Percentiles rank a stretch among this genome's conserved stretches.
Evolutionary conservation across 2,113 vertebrate genomes (phyloP).

Genomic region (Chloropsis cyanopogon): DNA sequence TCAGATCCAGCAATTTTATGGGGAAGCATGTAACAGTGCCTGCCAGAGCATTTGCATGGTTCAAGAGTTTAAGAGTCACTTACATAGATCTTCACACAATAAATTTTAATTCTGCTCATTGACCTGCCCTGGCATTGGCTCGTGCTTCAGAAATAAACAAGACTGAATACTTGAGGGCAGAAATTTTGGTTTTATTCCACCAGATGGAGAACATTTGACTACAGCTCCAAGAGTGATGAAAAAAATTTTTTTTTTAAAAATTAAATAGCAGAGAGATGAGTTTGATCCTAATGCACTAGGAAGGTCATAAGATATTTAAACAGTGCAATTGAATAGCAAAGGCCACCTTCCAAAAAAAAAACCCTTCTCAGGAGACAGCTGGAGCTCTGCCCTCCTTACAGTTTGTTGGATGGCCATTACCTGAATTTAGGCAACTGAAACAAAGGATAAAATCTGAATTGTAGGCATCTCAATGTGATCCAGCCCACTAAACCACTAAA

Average conservation of each 20-base stretch:
- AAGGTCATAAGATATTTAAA: not conserved
- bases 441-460: not conserved
- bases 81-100: not conserved
- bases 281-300: not conserved
- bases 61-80: not conserved
- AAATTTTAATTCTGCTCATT: not conserved
- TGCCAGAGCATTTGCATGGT: not conserved
- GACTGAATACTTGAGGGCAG: not conserved
- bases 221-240: not conserved
- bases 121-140: not conserved
- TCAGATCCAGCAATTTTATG: not conserved
- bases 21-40: not conserved
- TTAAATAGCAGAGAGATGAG: not conserved
- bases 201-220: not conserved
- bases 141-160: not conserved
- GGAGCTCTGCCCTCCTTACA: not conserved
- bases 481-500: not conserved
- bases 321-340: not conserved
- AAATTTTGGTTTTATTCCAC: not conserved
- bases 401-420: not conserved
- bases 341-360: not conserved
- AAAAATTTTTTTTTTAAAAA: not conserved
- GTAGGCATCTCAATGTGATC: not conserved
- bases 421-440: not conserved
- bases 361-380: not conserved